These are phyloP conservation scores for Trimorus sp. DNA, from an alignment of 2,888 invertebrate species.

Conservation along the genomic window DNA sequence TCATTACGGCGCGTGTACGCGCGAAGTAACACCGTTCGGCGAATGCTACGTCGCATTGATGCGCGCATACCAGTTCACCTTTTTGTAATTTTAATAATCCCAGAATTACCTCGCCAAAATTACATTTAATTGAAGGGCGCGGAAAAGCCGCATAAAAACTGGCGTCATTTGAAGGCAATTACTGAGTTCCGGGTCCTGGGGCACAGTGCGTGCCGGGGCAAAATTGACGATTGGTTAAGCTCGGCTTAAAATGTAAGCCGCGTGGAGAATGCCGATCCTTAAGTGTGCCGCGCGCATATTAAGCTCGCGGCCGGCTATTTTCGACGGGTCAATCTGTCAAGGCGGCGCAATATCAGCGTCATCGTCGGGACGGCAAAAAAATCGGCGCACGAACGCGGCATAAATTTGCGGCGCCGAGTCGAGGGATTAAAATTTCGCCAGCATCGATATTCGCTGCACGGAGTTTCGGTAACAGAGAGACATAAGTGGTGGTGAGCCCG, in stretches of 20 bases:
- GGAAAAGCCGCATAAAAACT: not conserved
- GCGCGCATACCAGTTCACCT: constrained; percentile 6
- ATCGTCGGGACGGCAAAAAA: constrained; percentile 50
- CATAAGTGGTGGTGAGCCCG: constrained; percentile 58
- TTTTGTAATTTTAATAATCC: constrained; percentile 23
- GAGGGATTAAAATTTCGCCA: constrained; percentile 64
- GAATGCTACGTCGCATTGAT: constrained; percentile 23
- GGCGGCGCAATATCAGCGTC: constrained; percentile 51
- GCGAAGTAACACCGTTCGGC: constrained; percentile 68
- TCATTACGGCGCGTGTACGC: constrained; percentile 74
- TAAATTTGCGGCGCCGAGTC: constrained; percentile 47
- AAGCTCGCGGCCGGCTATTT: constrained; percentile 35
- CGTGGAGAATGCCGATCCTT: constrained; percentile 37
- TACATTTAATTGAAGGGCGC: not conserved
- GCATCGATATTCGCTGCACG: constrained; percentile 65
- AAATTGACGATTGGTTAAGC: constrained; percentile 36
- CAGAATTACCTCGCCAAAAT: not conserved
- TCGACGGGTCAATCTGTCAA: constrained; percentile 55
- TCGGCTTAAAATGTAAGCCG: constrained; percentile 51
- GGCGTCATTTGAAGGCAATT: constrained; percentile 21
- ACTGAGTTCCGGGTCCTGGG: constrained; percentile 10
- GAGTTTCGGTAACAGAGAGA: constrained; percentile 65
- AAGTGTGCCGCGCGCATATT: constrained; percentile 42
- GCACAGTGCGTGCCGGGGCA: constrained; percentile 28
- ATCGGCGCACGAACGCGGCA: constrained; percentile 52